phyloP scores from a whole-genome alignment of 1,140 invertebrate species.

The Heliconius eleuchia region DNA sequence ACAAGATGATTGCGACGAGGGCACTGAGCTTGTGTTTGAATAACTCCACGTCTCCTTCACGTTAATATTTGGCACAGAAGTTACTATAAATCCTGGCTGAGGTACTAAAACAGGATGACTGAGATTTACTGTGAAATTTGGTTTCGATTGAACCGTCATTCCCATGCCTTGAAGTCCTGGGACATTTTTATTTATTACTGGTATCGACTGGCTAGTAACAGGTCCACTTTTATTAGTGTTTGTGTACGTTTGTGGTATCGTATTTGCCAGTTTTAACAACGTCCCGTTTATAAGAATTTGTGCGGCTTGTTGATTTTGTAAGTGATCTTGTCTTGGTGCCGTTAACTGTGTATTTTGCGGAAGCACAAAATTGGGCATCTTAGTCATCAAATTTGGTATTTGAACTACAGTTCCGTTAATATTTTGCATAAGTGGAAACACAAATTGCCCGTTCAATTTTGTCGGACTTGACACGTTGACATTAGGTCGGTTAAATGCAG shows the following conservation, averaged over 20 bases:
- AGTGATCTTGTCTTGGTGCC: conserved; percentile 64
- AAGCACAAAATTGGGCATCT: conserved; percentile 76
- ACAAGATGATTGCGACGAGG: conserved; percentile 63
- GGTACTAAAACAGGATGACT: conserved; percentile 76
- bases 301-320: conserved; percentile 71
- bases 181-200: conserved; percentile 69
- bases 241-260: conserved; percentile 59
- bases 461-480: conserved; percentile 76
- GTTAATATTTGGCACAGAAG: conserved; percentile 79
- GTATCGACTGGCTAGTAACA: conserved; percentile 64
- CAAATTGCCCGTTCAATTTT: conserved; percentile 76
- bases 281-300: conserved; percentile 79
- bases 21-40: conserved; percentile 57
- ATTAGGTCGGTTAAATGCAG: conserved; percentile 66
- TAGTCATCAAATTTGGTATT: conserved; percentile 79
- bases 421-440: conserved; percentile 78
- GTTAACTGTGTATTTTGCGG: conserved; percentile 65
- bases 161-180: conserved; percentile 64
- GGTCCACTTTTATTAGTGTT: conserved; percentile 64
- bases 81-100: conserved; percentile 77
- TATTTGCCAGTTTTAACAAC: conserved; percentile 74
- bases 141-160: conserved; percentile 72
- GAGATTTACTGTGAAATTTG: conserved; percentile 73
- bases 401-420: conserved; percentile 77
- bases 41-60: conserved; percentile 80